phyloP scores from a whole-genome alignment of 1,140 invertebrate species.

The Drosophila ironensis region DNA sequence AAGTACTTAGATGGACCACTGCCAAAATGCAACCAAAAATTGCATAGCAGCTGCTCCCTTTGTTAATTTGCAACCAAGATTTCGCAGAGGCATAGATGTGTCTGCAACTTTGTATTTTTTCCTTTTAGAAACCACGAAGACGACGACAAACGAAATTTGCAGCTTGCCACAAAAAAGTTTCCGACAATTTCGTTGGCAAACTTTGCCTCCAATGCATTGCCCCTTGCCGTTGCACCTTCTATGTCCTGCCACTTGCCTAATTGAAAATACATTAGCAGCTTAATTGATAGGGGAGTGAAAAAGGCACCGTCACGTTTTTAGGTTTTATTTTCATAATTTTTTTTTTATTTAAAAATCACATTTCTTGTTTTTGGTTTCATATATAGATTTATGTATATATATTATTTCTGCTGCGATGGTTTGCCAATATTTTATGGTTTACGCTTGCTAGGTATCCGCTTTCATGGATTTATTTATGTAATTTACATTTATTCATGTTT shows the following conservation, averaged over 20 bases:
- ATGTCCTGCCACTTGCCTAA: slow-evolving; percentile 17
- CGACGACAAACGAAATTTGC: slow-evolving; percentile 23
- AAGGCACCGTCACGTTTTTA: neutral
- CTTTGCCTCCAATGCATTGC: slow-evolving; percentile 51
- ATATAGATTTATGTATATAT: slow-evolving; percentile 30
- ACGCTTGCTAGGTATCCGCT: slow-evolving; percentile 46
- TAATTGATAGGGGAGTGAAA: slow-evolving; percentile 28
- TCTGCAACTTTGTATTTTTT: slow-evolving; percentile 1
- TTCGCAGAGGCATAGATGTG: slow-evolving; percentile 1
- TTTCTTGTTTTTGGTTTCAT: slow-evolving; percentile 60
- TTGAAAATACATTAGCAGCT: slow-evolving; percentile 62
- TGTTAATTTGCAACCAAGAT: slow-evolving; percentile 55
- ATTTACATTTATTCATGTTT: slow-evolving; percentile 66
- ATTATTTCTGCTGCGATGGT: slow-evolving; percentile 42
- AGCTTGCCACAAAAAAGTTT: slow-evolving; percentile 59
- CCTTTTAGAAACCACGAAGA: slow-evolving; percentile 14
- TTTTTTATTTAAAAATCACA: slow-evolving; percentile 80
- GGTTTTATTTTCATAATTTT: slow-evolving; percentile 70
- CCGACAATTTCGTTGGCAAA: slow-evolving; percentile 60
- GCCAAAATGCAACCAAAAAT: slow-evolving; percentile 48
- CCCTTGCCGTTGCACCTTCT: slow-evolving; percentile 1
- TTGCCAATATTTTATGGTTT: slow-evolving; percentile 46
- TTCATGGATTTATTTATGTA: slow-evolving; percentile 58
- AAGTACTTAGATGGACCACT: slow-evolving; percentile 19
- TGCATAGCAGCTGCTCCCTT: slow-evolving; percentile 56